phyloP scores from a whole-genome alignment of 2,797 vertebrate species.

The Helarctos malayanus region DNA sequence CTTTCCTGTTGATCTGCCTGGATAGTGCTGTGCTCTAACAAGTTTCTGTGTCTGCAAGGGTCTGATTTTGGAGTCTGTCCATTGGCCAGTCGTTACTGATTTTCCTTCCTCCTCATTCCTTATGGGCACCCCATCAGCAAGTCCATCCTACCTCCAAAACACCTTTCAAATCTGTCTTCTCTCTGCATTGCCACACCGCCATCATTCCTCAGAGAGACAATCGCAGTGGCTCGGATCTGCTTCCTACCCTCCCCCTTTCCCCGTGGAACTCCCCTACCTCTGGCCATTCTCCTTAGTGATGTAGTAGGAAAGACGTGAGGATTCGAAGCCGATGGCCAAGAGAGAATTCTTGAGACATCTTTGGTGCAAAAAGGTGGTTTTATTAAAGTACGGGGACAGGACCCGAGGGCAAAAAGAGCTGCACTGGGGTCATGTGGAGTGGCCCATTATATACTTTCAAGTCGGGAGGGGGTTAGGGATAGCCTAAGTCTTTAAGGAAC shows the following conservation, averaged over 20 bases:
- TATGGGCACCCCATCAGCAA: neutral
- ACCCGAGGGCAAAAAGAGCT: neutral
- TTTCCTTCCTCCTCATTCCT: neutral
- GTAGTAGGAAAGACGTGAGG: neutral
- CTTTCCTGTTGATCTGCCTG: neutral
- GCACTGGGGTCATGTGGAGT: neutral
- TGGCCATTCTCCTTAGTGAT: neutral
- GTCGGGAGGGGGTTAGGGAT: neutral
- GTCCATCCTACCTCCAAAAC: neutral
- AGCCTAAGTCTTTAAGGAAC: neutral
- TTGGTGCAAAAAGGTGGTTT: neutral
- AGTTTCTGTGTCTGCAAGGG: neutral
- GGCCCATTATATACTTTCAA: neutral
- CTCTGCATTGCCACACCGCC: accelerated
- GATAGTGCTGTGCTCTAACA: neutral
- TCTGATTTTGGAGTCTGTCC: neutral
- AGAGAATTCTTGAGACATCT: neutral
- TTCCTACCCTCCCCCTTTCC: too few species aligned
- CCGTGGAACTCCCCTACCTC: neutral
- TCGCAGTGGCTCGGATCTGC: neutral
- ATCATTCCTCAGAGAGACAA: neutral
- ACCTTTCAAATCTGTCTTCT: neutral
- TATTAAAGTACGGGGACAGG: neutral
- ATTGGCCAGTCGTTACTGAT: neutral
- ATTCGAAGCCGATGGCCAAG: neutral